phyloP scores from a whole-genome alignment of 1,140 invertebrate species.

The Vanessa tameamea region DNA sequence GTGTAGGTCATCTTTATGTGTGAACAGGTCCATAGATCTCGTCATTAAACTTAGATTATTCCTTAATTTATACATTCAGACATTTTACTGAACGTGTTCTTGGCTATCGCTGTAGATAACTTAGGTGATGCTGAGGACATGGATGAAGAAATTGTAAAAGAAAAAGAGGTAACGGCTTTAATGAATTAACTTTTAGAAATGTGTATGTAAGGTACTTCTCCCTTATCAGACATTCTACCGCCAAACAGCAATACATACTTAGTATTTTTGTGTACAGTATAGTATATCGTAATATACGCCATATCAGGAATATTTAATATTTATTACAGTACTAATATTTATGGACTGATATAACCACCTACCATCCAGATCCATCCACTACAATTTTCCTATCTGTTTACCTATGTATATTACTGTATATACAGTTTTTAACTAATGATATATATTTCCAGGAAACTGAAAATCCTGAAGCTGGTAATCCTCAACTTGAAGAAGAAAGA shows the following conservation, averaged over 20 bases:
- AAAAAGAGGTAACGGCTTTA: slow-evolving; percentile 82
- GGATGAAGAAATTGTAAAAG: slow-evolving; percentile 91
- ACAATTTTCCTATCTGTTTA: no score
- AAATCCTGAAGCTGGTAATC: slow-evolving; percentile 72
- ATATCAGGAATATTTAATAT: no score
- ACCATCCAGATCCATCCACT: no score
- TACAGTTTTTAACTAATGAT: background rate
- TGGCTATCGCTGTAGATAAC: slow-evolving; percentile 99
- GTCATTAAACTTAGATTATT: background rate
- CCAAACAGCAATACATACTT: no score
- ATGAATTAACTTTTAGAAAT: background rate
- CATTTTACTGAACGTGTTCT: slow-evolving; percentile 99
- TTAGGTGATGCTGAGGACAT: slow-evolving; percentile 98
- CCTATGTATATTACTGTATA: no score
- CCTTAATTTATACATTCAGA: slow-evolving; percentile 81
- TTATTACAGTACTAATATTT: no score
- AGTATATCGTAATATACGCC: no score
- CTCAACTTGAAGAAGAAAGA: slow-evolving; percentile 77
- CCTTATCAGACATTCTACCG: no score
- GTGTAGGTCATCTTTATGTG: no score
- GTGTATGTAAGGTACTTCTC: background rate
- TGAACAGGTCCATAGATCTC: no score
- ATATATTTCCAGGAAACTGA: slow-evolving; percentile 52
- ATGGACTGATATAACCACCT: no score
- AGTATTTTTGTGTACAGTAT: no score